These are phyloP conservation scores for Berghia stephanieae DNA, from an alignment of 1,140 invertebrate genomes.

Conservation along the genomic window DNA sequence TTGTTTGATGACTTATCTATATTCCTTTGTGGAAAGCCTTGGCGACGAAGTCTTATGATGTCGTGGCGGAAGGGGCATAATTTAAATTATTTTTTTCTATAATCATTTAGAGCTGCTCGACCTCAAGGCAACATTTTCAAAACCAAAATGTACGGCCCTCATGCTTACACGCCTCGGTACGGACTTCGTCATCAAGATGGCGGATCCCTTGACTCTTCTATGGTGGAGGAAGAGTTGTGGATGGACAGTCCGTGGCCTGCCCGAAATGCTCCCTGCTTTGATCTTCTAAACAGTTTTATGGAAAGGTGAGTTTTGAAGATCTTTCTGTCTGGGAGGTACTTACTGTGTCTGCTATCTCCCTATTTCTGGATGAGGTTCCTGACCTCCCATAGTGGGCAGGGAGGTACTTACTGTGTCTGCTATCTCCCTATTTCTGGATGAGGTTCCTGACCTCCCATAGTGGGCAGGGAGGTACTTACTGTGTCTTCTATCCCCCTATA, in stretches of 20 bases:
- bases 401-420: no score
- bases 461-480: no score
- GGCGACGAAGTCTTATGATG: no score
- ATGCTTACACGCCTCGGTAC: conserved; percentile 60
- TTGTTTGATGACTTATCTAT: no score
- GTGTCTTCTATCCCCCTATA: no score
- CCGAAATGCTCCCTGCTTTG: conserved; percentile 65
- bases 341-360: no score
- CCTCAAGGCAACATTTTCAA: conserved; percentile 53
- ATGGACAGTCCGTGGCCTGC: conserved; percentile 66
- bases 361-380: no score
- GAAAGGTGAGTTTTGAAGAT: conserved; percentile 54
- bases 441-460: no score
- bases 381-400: no score
- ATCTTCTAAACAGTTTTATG: conserved; percentile 66
- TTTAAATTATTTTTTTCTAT: not conserved
- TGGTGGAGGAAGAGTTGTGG: conserved; percentile 61
- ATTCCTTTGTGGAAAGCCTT: no score
- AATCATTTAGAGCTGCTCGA: conserved; percentile 42
- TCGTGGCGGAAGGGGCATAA: no score
- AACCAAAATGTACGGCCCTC: conserved; percentile 64
- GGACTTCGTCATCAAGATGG: conserved; percentile 51
- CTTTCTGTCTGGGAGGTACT: not conserved
- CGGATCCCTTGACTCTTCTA: conserved; percentile 40
- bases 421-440: no score